Evolutionary conservation across 2,888 invertebrate species (phyloP), one percentile per base, ranked within the genome.

Genomic region (Zelleria hepariella): DNA sequence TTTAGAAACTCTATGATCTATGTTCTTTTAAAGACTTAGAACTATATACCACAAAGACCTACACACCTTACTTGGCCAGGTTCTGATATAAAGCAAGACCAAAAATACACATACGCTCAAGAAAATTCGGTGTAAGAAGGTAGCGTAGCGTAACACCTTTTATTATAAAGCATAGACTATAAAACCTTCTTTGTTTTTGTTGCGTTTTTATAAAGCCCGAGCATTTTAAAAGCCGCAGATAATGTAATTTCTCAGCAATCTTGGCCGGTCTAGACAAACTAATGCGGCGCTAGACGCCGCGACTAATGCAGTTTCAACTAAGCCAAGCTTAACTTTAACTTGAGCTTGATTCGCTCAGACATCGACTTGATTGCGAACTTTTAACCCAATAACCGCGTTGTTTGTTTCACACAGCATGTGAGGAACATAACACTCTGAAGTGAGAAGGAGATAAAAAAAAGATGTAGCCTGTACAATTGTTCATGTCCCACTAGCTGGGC

Each of bases 251-350:
- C 24, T n/a, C 18, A 23, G 57, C 57, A 57, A 57, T 57, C 57
- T 57, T 48, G n/a, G 48, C 25, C 32, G 57, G 57, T 57, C 57
- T 57, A 57, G 57, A 57, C 57, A 48, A 57, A 56, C 56, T 56
- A 56, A 56, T 56, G 56, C 56, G 27, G 8, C 0, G 24, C 53
- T 53, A 53, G 53, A 56, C 27, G 21, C 55, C 20, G 32, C 56
- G 32, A 56, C 56, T 56, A 56, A 56, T 32, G 42, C 56, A 21
- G 32, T 56, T 56, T 32, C 20, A 54, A 15, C 54, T 25, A 54
- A 54, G 54, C 54, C 25, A 24, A 24, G 10, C 21, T 21, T 23
- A 10, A 26, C 26, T 42, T 10, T 5, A 42, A n/a, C 2, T 54
- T 25, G 26, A 24, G 26, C 25, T 5, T n/a, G 54, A 54, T 25